Base-by-base conservation (phyloP, 1,140 invertebrate genomes). In the Hylaeus volcanicus region DNA sequence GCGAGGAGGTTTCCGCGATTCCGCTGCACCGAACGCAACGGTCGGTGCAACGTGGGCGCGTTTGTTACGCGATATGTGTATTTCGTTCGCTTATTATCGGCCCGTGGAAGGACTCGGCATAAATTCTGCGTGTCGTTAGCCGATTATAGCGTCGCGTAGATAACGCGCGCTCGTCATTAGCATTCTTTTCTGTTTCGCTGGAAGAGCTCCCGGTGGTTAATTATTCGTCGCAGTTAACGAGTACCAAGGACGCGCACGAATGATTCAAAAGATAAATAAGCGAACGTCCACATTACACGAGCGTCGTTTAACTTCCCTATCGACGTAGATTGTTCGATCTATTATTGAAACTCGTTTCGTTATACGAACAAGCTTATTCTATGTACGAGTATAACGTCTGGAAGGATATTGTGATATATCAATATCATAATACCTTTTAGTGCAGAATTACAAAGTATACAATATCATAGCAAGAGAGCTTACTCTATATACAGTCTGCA, bases 81-180 rank as follows among this genome's bases (percentile, higher is more conserved):
- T 86, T 86, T 87, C 45, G 85, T 55, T 73, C 43, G 9, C 51
- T 69, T 73, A 15, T 85, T 90, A 90, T 90, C 88, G 70, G 58
- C 5, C 51, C 79, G 66, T 81, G 83, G 81, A 90, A 89, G 88
- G 84, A 83, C 87, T 89, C 82, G 77, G 41, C 63, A 85, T 77
- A 73, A 89, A 85, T 89, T 88, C 79, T 82, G 66, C 70, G 75
- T 85, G 80, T 79, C 81, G 60, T 74, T 81, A 76, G 56, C 71
- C 64, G 84, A 79, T 83, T 83, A 60, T 39, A 61, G 15, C 39
- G 77, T 81, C 74, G 8, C 56, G 12, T 4, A 12, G 75, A 86
- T 84, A 86, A 84, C 51, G 12, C 63, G 26, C 71, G 73, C 79
- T 55, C 43, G 55, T 60, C 68, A 4, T 78, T 65, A 56, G 45